Percentiles rank a stretch among this genome's conserved stretches.
Conservation (phyloP, 2,797 vertebrate species). For the Anabacerthia variegaticeps region DNA sequence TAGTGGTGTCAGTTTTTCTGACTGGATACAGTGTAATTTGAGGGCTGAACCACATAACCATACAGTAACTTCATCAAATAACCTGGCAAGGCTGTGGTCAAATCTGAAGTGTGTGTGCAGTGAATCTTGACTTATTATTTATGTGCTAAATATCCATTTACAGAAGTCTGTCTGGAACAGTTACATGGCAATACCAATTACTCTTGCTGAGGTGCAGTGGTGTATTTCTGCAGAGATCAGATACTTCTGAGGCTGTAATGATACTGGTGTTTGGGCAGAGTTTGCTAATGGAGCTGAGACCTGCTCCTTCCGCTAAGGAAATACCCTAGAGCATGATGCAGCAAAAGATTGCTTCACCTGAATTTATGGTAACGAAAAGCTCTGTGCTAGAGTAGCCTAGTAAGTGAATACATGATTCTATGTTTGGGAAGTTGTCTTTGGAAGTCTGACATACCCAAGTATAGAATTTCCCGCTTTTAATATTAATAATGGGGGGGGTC, state of each 20-base stretch:
- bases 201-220: not conserved
- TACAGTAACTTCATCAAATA: not conserved
- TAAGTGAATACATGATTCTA: not conserved
- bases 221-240: not conserved
- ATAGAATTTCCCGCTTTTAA: not conserved
- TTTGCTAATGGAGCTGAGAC: not conserved
- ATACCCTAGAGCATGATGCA: not conserved
- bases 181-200: not conserved
- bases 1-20: not conserved
- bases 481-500: not conserved
- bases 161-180: not conserved
- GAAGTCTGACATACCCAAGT: not conserved
- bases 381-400: not conserved
- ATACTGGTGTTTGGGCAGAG: not conserved
- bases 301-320: not conserved
- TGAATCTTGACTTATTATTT: not conserved
- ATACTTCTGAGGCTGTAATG: not conserved
- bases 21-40: not conserved
- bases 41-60: not conserved
- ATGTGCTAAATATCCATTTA: not conserved
- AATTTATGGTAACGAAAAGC: not conserved
- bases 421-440: not conserved
- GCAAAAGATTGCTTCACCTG: not conserved
- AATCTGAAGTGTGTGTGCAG: not conserved
- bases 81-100: not conserved